Base-by-base conservation (phyloP, 2,113 vertebrate genomes). In the Lagenorhynchus albirostris region DNA sequence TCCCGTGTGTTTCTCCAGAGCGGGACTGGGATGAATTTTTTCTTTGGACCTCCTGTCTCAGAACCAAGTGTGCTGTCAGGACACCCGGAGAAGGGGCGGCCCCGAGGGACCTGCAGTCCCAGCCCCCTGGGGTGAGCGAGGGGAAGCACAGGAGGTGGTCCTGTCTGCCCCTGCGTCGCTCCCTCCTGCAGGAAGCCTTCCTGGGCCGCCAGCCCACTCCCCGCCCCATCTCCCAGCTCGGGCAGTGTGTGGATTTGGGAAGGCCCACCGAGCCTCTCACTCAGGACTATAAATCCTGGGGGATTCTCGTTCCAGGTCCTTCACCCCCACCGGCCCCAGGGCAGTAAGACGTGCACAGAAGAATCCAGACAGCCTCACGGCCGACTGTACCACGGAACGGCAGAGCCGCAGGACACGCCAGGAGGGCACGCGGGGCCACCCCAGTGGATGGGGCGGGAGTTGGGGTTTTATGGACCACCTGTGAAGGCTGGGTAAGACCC, bases 191-290 rank as follows among this genome's bases (percentile, higher is more conserved):
- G 18, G 67, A 67, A 47, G n/a, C 26, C 44, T n/a, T 38, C 47
- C 63, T 8, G 84, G 10, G 21, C 55, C 0, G 11, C 71, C 26
- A 17, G 60, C 12, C 20, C 1, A 2, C 13, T 8, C 53, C 36
- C 21, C 0, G 4, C 4, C 62, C 38, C 50, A 25, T 0, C 0
- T 11, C 20, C 80, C 0, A 1, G 36, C 62, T 29, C 31, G 6
- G 47, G 60, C 44, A 44, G 38, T 1, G 1, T 31, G 23, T 20
- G 33, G 38, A 3, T 12, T 7, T 29, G 63, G 84, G 53, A 70
- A 62, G 53, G 41, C 25, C 65, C 5, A 6, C 29, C 0, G 7
- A 60, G 21, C 65, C 55, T 25, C 18, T 33, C 5, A 5, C 17
- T 62, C 55, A 21, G 44, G n/a, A 63, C 55, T 2, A 4, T 2